Conservation (phyloP, 2,113 vertebrate genomes). For the Myrmecobius fasciatus region DNA sequence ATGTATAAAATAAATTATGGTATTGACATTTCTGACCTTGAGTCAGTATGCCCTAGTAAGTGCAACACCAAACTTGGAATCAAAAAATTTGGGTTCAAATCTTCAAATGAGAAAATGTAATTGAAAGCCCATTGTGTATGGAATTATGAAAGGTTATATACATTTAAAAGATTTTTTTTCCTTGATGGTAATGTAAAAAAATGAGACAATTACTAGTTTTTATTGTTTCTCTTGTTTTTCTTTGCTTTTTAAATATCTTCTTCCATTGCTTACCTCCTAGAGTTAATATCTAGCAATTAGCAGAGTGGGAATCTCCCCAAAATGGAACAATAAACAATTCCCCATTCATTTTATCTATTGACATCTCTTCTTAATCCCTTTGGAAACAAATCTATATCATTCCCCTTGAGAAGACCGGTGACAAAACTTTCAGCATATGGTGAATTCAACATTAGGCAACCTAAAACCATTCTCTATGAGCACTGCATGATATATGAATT, state of each 20-base stretch:
- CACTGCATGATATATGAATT: slow-evolving; percentile 18
- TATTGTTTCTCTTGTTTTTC: background rate
- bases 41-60: background rate
- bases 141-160: background rate
- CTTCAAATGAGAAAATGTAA: background rate
- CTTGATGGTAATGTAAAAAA: background rate
- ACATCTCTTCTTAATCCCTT: background rate
- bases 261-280: background rate
- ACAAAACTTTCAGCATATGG: slow-evolving; percentile 26
- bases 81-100: background rate
- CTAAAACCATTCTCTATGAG: background rate
- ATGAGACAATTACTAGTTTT: background rate
- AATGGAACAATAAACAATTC: background rate
- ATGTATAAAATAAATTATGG: background rate
- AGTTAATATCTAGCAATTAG: background rate
- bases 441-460: slow-evolving; percentile 22
- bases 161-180: background rate
- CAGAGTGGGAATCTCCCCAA: background rate
- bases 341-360: background rate
- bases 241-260: background rate
- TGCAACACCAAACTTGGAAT: background rate
- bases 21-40: background rate
- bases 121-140: background rate
- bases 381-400: background rate
- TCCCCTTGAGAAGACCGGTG: background rate